Evolutionary conservation across 2,113 vertebrate genomes (phyloP).

Genomic region (Todiramphus saurophagus): DNA sequence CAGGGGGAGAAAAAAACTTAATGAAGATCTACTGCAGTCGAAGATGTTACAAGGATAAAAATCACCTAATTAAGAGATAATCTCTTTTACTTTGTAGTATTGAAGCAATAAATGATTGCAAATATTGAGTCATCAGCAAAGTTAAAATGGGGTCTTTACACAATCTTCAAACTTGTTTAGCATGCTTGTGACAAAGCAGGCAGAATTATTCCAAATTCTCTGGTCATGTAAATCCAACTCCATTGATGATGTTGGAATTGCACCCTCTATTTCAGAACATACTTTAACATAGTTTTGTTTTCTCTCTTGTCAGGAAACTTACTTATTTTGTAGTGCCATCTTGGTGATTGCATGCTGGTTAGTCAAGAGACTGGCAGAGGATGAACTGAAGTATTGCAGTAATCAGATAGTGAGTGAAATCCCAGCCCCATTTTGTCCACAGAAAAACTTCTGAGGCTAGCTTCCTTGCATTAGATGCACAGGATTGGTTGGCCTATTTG

Average conservation of each 20-base stretch:
- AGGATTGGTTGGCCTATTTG: background rate
- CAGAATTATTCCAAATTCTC: constrained; percentile 26
- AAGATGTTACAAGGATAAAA: constrained; percentile 65
- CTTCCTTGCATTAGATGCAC: background rate
- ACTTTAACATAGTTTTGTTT: constrained; percentile 26
- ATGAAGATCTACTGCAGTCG: constrained; percentile 44
- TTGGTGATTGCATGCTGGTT: background rate
- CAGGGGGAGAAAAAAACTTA: constrained; percentile 14
- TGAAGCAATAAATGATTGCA: constrained; percentile 53
- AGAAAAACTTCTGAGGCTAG: background rate
- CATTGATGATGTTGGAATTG: background rate
- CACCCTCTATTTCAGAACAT: background rate
- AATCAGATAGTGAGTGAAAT: background rate
- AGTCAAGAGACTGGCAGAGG: background rate
- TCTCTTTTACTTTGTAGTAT: constrained; percentile 60
- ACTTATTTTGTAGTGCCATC: background rate
- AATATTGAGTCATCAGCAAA: constrained; percentile 53
- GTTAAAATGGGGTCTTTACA: constrained; percentile 48
- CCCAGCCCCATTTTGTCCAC: background rate
- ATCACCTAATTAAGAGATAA: constrained; percentile 64
- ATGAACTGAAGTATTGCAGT: background rate
- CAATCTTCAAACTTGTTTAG: constrained; percentile 45
- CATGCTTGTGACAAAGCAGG: background rate
- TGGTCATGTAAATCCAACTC: background rate
- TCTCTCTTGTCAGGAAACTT: background rate